Base-by-base conservation (phyloP, 2,797 vertebrate genomes). In the Odontamblyopus rebecca region DNA sequence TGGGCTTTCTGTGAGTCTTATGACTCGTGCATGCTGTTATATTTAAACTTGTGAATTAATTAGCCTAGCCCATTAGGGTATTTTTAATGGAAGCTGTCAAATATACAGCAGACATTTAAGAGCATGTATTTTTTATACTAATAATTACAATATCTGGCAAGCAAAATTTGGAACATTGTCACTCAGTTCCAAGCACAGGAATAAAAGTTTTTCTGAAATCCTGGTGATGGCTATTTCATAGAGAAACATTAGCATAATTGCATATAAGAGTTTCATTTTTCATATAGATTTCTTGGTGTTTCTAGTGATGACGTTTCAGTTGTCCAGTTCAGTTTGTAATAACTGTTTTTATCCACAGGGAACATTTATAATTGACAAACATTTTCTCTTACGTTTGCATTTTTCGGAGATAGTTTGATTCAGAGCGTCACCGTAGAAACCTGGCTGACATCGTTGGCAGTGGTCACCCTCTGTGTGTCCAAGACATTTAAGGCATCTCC, bases 401-500 rank as follows among this genome's bases (percentile, higher is more conserved):
- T 95, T 97, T 74, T 85, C 77, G 0, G 23, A 18, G 5, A 61
- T 23, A 0, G 81, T 81, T 61, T 72, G 91, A 78, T 83, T 90
- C 79, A 94, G 85, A 0, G 96, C 94, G 0, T 92, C 84, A 3
- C 97, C 95, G 0, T 95, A 96, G 93, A 94, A 98, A 81, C 96
- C 96, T 0, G 7, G 80, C 66, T 0, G 90, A 53, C 97, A 98
- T 18, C 13, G 86, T 44, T 97, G 87, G 1, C 97, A 98, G 79
- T n/a, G 90, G 1, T 92, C 87, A 0, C 97, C 97, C 0, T 91
- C 87, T 0, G 96, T 98, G 91, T 97, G 89, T 81, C 95, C 69
- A 48, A 95, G 86, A 81, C 97, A 98, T 77, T 95, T 96, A 61
- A 96, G 89, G 74, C 97, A 98, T 4, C 16, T 93, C 18, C 97